phyloP scores from a whole-genome alignment of 2,797 vertebrate species.

The Oryzias sinensis region DNA sequence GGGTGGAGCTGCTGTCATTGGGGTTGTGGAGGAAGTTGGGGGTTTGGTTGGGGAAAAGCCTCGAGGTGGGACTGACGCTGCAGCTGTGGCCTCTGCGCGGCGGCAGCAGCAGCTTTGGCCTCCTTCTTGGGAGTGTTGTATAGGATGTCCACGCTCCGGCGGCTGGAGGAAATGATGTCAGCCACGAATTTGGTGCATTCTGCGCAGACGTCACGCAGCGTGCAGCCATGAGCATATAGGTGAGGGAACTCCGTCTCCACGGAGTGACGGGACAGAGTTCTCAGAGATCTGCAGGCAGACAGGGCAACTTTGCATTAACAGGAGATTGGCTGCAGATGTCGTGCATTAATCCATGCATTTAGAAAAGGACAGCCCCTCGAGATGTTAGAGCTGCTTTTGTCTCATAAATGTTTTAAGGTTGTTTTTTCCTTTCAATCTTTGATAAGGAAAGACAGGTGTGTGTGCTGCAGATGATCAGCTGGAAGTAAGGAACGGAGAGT shows the following conservation, averaged over 20 bases:
- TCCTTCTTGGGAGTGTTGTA: slow-evolving; percentile 82
- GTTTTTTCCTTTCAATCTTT: too few relatives aligned
- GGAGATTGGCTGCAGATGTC: neutral
- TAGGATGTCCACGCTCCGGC: slow-evolving; percentile 89
- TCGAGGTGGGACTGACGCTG: slow-evolving; percentile 43
- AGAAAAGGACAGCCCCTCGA: neutral
- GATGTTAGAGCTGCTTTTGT: too few relatives aligned
- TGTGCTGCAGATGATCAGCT: neutral
- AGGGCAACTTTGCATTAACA: neutral
- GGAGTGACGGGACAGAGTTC: slow-evolving; percentile 78
- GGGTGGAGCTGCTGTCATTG: slow-evolving; percentile 21
- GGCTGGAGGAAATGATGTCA: slow-evolving; percentile 89
- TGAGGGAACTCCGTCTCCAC: slow-evolving; percentile 95
- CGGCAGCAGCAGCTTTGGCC: slow-evolving; percentile 26
- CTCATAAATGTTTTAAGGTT: too few relatives aligned
- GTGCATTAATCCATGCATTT: neutral
- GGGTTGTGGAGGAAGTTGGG: slow-evolving; percentile 1
- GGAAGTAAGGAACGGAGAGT: slow-evolving; percentile 4
- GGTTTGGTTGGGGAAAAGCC: slow-evolving; percentile 3
- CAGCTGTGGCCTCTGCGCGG: slow-evolving; percentile 42
- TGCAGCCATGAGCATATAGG: slow-evolving; percentile 89
- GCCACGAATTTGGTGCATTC: slow-evolving; percentile 91
- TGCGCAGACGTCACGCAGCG: slow-evolving; percentile 86
- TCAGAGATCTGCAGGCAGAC: slow-evolving; percentile 77
- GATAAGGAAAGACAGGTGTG: neutral